Conservation (phyloP, 2,797 vertebrate species). For the Sarcoramphus papa region DNA sequence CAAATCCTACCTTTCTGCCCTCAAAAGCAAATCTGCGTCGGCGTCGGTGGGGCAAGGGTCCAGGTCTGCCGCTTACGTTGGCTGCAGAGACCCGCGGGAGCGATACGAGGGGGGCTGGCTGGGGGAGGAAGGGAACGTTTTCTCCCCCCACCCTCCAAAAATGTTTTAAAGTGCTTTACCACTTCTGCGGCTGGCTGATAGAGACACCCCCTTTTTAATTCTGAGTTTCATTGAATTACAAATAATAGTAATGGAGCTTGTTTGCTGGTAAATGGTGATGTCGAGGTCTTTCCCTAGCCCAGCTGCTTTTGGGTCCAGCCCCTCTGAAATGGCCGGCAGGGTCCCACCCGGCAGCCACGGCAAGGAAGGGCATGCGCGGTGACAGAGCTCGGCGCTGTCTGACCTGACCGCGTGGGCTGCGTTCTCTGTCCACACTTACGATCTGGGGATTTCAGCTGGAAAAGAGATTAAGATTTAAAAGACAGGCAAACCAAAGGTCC, state of each 20-base stretch:
- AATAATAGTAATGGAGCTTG: background rate
- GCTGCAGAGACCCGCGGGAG: background rate
- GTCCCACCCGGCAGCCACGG: background rate
- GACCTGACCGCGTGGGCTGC: background rate
- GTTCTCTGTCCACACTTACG: background rate
- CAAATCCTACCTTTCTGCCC: background rate
- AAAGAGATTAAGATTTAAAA: background rate
- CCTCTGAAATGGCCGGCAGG: background rate
- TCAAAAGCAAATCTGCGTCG: background rate
- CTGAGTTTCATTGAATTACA: background rate
- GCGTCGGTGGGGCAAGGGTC: background rate
- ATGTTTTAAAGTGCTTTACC: background rate
- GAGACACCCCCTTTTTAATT: background rate
- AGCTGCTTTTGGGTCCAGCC: background rate
- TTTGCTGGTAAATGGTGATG: background rate
- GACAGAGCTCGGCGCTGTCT: background rate
- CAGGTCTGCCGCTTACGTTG: too few species aligned
- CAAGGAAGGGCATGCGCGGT: background rate
- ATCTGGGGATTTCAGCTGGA: background rate
- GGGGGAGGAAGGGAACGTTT: background rate
- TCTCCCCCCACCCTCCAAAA: background rate
- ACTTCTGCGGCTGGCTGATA: background rate
- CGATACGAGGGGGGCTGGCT: accelerated
- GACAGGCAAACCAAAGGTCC: background rate
- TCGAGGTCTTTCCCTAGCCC: background rate